A percentile compares a stretch with the other conserved stretches of the same genome.
phyloP scores from a whole-genome alignment of 2,113 vertebrate genomes.

The Cynoglossus semilaevis region DNA sequence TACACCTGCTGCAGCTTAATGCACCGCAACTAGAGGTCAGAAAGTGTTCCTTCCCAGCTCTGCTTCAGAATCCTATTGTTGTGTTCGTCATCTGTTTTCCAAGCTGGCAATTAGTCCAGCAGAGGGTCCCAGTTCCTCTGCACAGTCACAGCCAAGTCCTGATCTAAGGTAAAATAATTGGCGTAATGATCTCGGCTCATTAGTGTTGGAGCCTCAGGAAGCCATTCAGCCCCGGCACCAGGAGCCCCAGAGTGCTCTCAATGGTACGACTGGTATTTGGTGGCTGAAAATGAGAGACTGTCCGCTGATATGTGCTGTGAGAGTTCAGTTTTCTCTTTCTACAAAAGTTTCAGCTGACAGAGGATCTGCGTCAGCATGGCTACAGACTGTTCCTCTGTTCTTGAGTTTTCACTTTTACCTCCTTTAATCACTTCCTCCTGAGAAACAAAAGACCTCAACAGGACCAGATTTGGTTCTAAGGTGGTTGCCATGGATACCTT shows the following conservation, averaged over 20 bases:
- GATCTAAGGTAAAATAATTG: conserved; percentile 74
- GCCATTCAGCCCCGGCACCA: conserved; percentile 47
- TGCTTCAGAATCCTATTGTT: conserved; percentile 62
- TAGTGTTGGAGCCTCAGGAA: conserved; percentile 57
- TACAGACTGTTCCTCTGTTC: conserved; percentile 32
- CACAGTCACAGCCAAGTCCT: conserved; percentile 64
- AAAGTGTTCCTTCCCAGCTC: conserved; percentile 30
- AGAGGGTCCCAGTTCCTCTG: conserved; percentile 49
- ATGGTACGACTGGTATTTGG: conserved; percentile 38
- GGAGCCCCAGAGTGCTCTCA: conserved; percentile 51
- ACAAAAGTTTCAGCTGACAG: conserved; percentile 51
- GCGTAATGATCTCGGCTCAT: conserved; percentile 71
- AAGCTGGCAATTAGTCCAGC: conserved; percentile 63
- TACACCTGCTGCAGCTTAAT: conserved; percentile 56
- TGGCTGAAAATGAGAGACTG: conserved; percentile 45
- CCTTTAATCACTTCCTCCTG: conserved; percentile 58
- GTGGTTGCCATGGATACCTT: conserved; percentile 73
- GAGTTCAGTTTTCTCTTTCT: conserved; percentile 27
- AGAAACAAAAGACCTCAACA: conserved; percentile 60
- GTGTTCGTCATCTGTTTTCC: conserved; percentile 47
- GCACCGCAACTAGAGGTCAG: conserved; percentile 49
- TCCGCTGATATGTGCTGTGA: conserved; percentile 49
- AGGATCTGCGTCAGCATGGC: conserved; percentile 43
- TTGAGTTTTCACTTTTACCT: conserved; percentile 50
- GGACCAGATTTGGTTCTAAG: conserved; percentile 55